These are phyloP conservation scores for Phragmatobia fuliginosa DNA, from an alignment of 2,888 invertebrate species.

Conservation along the genomic window DNA sequence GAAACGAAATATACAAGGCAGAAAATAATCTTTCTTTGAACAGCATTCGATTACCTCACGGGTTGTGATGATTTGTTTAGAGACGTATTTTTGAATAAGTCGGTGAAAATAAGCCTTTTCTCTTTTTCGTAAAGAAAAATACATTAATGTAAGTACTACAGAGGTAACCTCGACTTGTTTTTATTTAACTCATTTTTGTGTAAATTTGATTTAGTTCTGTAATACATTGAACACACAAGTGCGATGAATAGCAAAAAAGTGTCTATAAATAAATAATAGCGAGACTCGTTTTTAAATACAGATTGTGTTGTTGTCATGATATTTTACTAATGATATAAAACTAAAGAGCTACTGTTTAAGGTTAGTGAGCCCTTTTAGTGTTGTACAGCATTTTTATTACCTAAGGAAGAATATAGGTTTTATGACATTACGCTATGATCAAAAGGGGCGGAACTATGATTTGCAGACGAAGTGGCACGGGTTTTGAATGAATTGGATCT, in stretches of 20 bases:
- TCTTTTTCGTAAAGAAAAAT: not conserved
- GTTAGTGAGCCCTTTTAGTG: too few species aligned
- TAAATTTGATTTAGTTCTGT: not conserved
- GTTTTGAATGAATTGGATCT: too few species aligned
- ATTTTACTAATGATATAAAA: too few species aligned
- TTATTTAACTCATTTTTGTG: not conserved
- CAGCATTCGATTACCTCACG: not conserved
- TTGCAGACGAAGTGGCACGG: too few species aligned
- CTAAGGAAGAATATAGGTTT: too few species aligned
- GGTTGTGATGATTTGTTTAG: not conserved
- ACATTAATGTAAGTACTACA: not conserved
- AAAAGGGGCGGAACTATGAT: too few species aligned
- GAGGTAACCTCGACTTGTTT: too few species aligned
- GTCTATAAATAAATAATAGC: not conserved
- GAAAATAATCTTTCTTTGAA: not conserved
- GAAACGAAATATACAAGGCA: slow-evolving; percentile 22
- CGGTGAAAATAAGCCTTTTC: not conserved
- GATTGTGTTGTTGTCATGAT: not conserved
- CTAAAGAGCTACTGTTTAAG: too few species aligned
- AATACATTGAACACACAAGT: not conserved
- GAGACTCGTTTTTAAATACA: not conserved
- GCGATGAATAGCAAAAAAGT: not conserved
- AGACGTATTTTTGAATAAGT: not conserved
- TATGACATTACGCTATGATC: too few species aligned
- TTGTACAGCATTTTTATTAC: too few species aligned